Evolutionary conservation across 2,113 vertebrate genomes (phyloP), one percentile per base, ranked within the genome.

Genomic region (Elaphurus davidianus): DNA sequence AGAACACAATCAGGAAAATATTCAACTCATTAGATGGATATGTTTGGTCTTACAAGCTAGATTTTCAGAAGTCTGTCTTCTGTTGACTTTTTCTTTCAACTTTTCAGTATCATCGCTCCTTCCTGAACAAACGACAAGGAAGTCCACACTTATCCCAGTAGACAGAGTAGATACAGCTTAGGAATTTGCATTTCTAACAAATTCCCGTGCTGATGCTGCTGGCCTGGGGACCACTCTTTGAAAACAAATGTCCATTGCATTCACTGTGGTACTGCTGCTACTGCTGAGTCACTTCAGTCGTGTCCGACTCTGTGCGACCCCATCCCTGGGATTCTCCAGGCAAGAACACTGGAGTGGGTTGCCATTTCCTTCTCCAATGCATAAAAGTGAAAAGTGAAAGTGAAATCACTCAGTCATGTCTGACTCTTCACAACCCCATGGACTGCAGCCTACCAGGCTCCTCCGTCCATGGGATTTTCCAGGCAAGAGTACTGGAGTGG

Each of bases 1-100:
- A 47, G n/a, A 83, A 83, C 23, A 90, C 84, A 90, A 71, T 45
- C 78, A 98, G 95, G 36, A 94, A 98, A 88, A 79, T 96, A 98
- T n/a, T 96, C 94, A 96, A 90, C 96, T 91, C 59, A 96, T 97
- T 97, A 98, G 52, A 74, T 60, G 60, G 55, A 64, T 98, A 97
- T 98, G 90, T 98, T 97, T 98, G 91, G 90, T 91, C 95, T 98
- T 96, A 97, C 94, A 98, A 98, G 81, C 94, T 96, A 96, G 91
- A 98, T 88, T 43, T 97, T 98, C 95, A 92, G 83, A 98, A 98
- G 50, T 85, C 62, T 1, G 0, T 98, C 92, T 93, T 91, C 71
- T 97, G 94, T 43, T 85, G 62, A 84, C 94, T 98, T 81, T 92
- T 97, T 98, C 97, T 98, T 97, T 98, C 36, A 27, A n/a, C 59